These are phyloP conservation scores for Nothobranchius kuhntae DNA, from an alignment of 2,113 vertebrate species.

Conservation along the genomic window DNA sequence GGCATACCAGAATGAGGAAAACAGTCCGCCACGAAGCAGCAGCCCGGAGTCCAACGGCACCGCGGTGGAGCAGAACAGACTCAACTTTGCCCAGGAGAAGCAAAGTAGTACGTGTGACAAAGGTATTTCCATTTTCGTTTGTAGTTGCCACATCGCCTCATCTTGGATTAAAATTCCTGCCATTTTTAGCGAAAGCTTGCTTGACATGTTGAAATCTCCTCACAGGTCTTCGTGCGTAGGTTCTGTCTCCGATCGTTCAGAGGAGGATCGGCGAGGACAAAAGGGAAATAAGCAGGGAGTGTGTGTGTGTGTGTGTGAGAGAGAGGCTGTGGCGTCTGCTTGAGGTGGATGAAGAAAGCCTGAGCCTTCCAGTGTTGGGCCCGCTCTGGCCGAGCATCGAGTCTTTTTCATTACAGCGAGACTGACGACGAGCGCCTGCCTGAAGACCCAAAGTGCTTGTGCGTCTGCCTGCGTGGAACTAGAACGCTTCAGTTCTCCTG, in stretches of 20 bases:
- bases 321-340: slow-evolving; percentile 23
- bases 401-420: slow-evolving; percentile 49
- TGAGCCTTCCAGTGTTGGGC: slow-evolving; percentile 71
- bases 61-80: slow-evolving; percentile 86
- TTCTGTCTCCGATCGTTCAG: slow-evolving; percentile 13
- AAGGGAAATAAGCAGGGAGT: slow-evolving; percentile 41
- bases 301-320: slow-evolving; percentile 1
- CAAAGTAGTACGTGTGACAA: slow-evolving; percentile 81
- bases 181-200: background rate
- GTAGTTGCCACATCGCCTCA: too few relatives aligned
- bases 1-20: slow-evolving; percentile 82
- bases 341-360: slow-evolving; percentile 66
- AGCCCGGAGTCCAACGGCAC: slow-evolving; percentile 90
- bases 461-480: slow-evolving; percentile 46
- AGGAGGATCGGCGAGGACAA: slow-evolving; percentile 29
- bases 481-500: slow-evolving; percentile 41
- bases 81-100: slow-evolving; percentile 92
- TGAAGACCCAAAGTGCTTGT: slow-evolving; percentile 76
- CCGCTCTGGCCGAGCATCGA: slow-evolving; percentile 24
- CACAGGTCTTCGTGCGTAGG: slow-evolving; percentile 74
- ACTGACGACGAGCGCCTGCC: slow-evolving; percentile 54
- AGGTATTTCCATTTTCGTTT: slow-evolving; percentile 50
- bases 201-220: background rate
- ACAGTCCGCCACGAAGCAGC: slow-evolving; percentile 85
- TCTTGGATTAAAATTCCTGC: too few relatives aligned